These are phyloP conservation scores for Phyllotreta cruciferae DNA, from an alignment of 2,888 invertebrate genomes.

Conservation along the genomic window DNA sequence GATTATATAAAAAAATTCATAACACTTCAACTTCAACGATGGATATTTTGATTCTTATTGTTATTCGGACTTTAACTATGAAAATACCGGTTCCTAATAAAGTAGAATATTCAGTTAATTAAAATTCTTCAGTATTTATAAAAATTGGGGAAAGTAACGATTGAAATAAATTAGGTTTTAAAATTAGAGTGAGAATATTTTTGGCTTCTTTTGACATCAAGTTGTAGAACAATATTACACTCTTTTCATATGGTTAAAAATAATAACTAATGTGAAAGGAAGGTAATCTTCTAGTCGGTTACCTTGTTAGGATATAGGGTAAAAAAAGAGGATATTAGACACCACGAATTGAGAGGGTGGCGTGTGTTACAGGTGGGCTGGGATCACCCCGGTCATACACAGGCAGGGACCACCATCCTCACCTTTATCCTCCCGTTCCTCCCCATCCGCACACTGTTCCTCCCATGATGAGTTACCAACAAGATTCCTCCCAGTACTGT, in stretches of 20 bases:
- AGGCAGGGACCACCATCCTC: slow-evolving; percentile 61
- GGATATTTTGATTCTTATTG: slow-evolving; percentile 3
- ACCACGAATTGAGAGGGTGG: slow-evolving; percentile 51
- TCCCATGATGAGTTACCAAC: slow-evolving; percentile 61
- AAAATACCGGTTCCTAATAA: too few species aligned
- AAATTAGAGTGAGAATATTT: slow-evolving; percentile 14
- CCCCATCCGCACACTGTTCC: slow-evolving; percentile 62
- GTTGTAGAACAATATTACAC: slow-evolving; percentile 4
- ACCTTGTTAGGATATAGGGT: slow-evolving; percentile 35
- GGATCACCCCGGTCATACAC: slow-evolving; percentile 65
- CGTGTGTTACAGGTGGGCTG: slow-evolving; percentile 67
- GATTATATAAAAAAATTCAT: background rate
- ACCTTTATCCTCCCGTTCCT: slow-evolving; percentile 66
- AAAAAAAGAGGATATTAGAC: slow-evolving; percentile 31
- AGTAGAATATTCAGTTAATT: too few species aligned
- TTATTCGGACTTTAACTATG: background rate
- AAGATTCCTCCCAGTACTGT: slow-evolving; percentile 65
- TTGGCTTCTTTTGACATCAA: slow-evolving; percentile 11
- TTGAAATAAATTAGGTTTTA: slow-evolving; percentile 1
- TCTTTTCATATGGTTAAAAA: background rate
- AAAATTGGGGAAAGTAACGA: slow-evolving; percentile 17
- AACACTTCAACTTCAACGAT: background rate
- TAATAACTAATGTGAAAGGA: slow-evolving; percentile 21
- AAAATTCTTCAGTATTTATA: background rate
- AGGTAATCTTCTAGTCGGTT: slow-evolving; percentile 21